Base-by-base conservation (phyloP, 2,113 vertebrate genomes). In the Sclerurus mexicanus region DNA sequence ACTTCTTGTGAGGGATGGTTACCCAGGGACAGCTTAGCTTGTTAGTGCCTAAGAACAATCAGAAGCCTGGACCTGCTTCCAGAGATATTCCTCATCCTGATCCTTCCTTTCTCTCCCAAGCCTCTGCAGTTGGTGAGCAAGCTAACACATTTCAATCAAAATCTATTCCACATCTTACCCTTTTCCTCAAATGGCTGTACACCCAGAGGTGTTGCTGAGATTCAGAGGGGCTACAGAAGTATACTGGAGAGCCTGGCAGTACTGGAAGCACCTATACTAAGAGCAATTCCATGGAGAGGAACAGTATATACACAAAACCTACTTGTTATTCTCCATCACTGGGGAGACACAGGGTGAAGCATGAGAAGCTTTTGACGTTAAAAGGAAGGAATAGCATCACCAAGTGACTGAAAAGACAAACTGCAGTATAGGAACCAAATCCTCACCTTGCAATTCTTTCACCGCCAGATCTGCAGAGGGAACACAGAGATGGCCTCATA, bases 401-500 rank as follows among this genome's bases (percentile, higher is more conserved):
- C 0, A 0, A 77, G 39, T 21, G 30, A 73, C 64, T 83, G 33
- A 76, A 83, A 68, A 93, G 58, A 82, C 37, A 87, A 84, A 86
- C 22, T 56, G 73, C 35, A 18, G 9, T 79, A 30, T 60, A 87
- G 49, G 74, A 79, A 74, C 6, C 67, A 89, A 60, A 72, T 90
- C 47, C 94, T 97, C 72, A 97, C 97, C 96, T 97, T 89, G 94
- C 82, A 97, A 37, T 74, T 97, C 95, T 74, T 96, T 62, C 85
- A 97, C 62, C 0, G 95, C 69, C 83, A 97, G 79, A 93, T 97
- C 97, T 97, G 96, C 85, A 82, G 53, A 94, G 80, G 69, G 87
- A 90, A 89, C 42, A 95, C 6, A 95, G 35, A 95, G 35, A 92
- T 46, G 24, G 56, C 31, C 42, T 39, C 23, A 46, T 93, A 60